Base-by-base conservation (phyloP, 1,140 invertebrate species). In the Rhopalosiphum padi region DNA sequence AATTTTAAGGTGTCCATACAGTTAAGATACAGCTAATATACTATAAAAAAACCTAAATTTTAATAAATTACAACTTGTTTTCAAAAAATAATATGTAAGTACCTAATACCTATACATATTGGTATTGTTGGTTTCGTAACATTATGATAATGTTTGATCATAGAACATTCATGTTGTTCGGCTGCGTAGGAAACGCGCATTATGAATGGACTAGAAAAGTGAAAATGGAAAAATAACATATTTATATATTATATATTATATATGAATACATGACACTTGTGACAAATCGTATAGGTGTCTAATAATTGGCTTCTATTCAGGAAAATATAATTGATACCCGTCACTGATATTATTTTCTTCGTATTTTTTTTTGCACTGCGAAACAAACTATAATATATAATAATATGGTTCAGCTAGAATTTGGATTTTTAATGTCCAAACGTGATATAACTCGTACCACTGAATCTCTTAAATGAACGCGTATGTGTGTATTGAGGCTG, bases 271-370 rank as follows among this genome's bases (percentile, higher is more conserved):
- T 35, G 43, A 48, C 23, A 48, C 77, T 46, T 46, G 86, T 87
- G 86, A 87, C 46, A 48, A 87, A 87, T 87, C 86, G 22, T 48
- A 48, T 48, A 46, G 86, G 43, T 87, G 15, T 48, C 86, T 51
- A 35, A 46, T 87, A 87, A 87, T 87, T 51, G 86, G 15, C 21
- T 87, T 87, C n/a, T 87, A 48, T 87, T 48, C 86, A 87, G 46
- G 30, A 35, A 46, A 87, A 87, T 87, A 77, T 77, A 77, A 77
- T 46, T 85, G 83, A 37, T 37, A 87, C 46, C 5, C 86, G 46
- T 87, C 86, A 48, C 43, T n/a, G 30, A 21, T 30, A 48, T n/a
- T 87, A 48, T 87, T 87, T 43, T 85, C 41, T 87, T 87, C 46
- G n/a, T 87, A 22, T 85, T 37, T 83, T 85, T 85, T 77, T 83